Percentiles rank a stretch among this genome's conserved stretches.
These are phyloP conservation scores for Conchocele bisecta DNA, from an alignment of 2,888 invertebrate genomes.

Conservation along the genomic window DNA sequence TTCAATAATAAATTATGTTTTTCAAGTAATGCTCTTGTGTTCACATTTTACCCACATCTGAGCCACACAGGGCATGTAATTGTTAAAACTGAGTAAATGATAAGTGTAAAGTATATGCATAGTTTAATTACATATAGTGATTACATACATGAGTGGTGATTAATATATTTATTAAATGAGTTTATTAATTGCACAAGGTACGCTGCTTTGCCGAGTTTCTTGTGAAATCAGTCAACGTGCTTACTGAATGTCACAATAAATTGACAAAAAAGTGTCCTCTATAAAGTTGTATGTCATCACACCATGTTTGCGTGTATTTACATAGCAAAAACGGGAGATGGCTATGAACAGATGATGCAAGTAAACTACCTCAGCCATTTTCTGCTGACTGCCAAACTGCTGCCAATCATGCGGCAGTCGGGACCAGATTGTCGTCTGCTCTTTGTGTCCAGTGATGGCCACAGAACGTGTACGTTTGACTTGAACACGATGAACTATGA, in stretches of 20 bases:
- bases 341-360: conserved; percentile 58
- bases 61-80: too few relatives aligned
- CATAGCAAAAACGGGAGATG: conserved; percentile 58
- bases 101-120: too few relatives aligned
- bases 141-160: neutral
- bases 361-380: conserved; percentile 70
- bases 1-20: too few relatives aligned
- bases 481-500: conserved; percentile 56
- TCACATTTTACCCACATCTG: too few relatives aligned
- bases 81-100: too few relatives aligned
- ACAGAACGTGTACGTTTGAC: conserved; percentile 46
- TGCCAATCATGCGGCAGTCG: conserved; percentile 60
- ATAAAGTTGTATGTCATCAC: neutral
- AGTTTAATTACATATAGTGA: too few relatives aligned
- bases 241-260: too few relatives aligned
- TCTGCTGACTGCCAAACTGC: conserved; percentile 59
- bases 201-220: too few relatives aligned
- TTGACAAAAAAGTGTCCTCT: neutral
- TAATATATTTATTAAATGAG: neutral
- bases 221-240: too few relatives aligned
- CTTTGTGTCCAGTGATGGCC: conserved; percentile 60
- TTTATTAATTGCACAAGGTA: too few relatives aligned
- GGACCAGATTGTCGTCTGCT: conserved; percentile 66
- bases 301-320: neutral
- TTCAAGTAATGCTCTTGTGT: too few relatives aligned